phyloP scores from a whole-genome alignment of 2,113 vertebrate genomes.

The Coptodon bakossiorum region DNA sequence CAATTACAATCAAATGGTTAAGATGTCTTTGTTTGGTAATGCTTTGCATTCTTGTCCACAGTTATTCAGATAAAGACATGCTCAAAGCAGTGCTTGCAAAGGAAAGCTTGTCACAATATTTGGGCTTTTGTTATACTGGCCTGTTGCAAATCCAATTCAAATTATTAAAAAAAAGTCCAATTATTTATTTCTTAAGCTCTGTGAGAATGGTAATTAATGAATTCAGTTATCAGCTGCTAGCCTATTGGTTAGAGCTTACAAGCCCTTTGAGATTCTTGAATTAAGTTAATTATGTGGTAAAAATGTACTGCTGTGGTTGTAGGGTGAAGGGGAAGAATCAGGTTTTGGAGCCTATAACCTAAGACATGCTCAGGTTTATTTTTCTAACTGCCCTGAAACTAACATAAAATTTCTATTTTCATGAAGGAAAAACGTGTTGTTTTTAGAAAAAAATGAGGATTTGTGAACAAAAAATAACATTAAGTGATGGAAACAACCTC shows the following conservation, averaged over 20 bases:
- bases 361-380: not conserved
- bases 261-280: not conserved
- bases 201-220: conserved; percentile 7
- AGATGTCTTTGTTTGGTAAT: not conserved
- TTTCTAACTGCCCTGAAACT: not conserved
- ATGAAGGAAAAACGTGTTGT: rapidly evolving
- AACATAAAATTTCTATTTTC: not conserved
- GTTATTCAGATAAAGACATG: not conserved
- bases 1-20: not conserved
- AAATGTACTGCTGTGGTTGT: not conserved
- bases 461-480: not conserved
- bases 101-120: not conserved
- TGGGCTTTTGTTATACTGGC: not conserved
- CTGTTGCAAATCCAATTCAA: not conserved
- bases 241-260: not conserved
- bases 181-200: conserved; percentile 4
- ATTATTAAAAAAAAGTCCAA: not conserved
- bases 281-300: not conserved
- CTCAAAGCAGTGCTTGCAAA: not conserved
- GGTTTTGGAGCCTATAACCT: not conserved
- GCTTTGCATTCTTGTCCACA: not conserved
- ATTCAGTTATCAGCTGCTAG: not conserved
- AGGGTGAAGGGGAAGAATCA: not conserved
- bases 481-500: not conserved
- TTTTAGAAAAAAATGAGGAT: not conserved